These are phyloP conservation scores for Vireo griseus DNA, from an alignment of 2,797 vertebrate species.

Conservation along the genomic window DNA sequence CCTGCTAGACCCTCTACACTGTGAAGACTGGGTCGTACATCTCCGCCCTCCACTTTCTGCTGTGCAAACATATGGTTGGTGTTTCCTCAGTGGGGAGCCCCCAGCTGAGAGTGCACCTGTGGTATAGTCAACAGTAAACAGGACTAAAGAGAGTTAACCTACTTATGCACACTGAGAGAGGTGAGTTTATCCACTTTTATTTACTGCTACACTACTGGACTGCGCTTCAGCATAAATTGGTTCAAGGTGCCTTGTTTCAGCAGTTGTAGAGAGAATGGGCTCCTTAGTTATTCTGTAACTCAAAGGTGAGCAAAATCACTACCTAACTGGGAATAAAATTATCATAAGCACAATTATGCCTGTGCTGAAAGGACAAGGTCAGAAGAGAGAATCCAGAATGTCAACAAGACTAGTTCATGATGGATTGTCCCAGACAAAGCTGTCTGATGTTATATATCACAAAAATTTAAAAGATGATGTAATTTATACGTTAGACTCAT, in stretches of 20 bases:
- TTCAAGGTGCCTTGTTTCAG: conserved; percentile 70
- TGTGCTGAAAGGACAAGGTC: conserved; percentile 69
- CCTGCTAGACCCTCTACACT: neutral
- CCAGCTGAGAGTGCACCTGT: conserved; percentile 32
- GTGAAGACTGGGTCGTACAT: neutral
- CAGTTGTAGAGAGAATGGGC: conserved; percentile 34
- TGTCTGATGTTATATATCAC: conserved; percentile 64
- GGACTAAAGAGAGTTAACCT: neutral
- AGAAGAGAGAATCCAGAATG: conserved; percentile 68
- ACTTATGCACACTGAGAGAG: rapidly evolving
- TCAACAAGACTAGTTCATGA: conserved; percentile 58
- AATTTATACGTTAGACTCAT: conserved; percentile 64
- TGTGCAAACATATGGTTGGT: conserved; percentile 18
- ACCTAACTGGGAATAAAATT: conserved; percentile 68
- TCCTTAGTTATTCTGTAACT: conserved; percentile 66
- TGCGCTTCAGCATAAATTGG: conserved; percentile 51
- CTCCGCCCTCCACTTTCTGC: neutral
- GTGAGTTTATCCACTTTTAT: conserved; percentile 17
- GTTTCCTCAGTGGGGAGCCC: conserved; percentile 43
- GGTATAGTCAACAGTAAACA: neutral
- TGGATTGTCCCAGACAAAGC: conserved; percentile 65
- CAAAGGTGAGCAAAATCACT: conserved; percentile 69
- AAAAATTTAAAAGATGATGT: conserved; percentile 65
- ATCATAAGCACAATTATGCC: conserved; percentile 72
- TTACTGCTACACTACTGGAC: neutral